A percentile compares a stretch with the other conserved stretches of the same genome.
These are phyloP conservation scores for Falco berigora DNA, from an alignment of 2,797 vertebrate species.

Conservation along the genomic window DNA sequence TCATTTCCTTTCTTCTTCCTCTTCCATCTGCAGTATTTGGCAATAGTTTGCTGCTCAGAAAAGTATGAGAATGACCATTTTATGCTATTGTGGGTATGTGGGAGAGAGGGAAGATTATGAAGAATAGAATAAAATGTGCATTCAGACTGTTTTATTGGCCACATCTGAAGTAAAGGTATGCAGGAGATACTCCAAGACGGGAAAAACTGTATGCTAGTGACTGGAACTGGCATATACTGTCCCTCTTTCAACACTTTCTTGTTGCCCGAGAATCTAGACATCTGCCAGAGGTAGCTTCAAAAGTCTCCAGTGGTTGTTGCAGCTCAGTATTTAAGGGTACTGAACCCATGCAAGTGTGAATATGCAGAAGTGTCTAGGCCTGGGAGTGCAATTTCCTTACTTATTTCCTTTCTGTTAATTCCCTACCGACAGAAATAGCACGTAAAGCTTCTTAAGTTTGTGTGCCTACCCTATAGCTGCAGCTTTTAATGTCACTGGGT, in stretches of 20 bases:
- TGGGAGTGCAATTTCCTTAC: neutral
- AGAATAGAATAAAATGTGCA: neutral
- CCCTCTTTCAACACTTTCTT: neutral
- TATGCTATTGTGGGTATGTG: neutral
- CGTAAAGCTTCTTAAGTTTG: slow-evolving; percentile 2
- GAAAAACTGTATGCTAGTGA: neutral
- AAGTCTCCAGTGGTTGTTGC: slow-evolving; percentile 1
- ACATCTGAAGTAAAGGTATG: neutral
- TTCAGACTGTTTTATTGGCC: neutral
- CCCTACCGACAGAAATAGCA: slow-evolving; percentile 7
- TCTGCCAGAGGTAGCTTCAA: neutral
- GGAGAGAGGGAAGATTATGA: neutral
- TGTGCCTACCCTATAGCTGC: neutral
- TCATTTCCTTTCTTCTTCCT: neutral
- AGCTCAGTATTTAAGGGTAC: neutral
- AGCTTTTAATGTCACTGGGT: neutral
- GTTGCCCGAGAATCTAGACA: neutral
- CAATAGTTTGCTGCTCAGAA: neutral
- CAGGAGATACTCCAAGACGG: neutral
- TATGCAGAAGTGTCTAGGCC: neutral
- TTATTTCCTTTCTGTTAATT: slow-evolving; percentile 14
- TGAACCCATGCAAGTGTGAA: neutral
- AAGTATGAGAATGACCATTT: neutral
- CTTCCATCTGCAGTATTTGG: neutral
- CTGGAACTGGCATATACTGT: neutral